Base-by-base conservation (phyloP, 2,888 invertebrate genomes). In the Apantesis nais region DNA sequence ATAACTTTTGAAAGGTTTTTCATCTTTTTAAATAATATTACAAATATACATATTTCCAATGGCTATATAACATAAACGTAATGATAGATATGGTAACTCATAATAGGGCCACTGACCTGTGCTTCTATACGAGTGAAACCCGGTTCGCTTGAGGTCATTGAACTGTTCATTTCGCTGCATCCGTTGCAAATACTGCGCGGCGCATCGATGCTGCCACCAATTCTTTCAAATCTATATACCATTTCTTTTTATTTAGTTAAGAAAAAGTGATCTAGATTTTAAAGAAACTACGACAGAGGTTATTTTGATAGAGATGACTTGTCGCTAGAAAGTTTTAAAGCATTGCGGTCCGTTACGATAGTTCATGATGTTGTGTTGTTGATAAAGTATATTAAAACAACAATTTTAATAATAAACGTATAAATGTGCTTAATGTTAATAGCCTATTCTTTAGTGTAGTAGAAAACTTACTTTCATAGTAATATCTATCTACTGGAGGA, bases 101-200 rank as follows among this genome's bases (percentile, higher is more conserved):
- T 90, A 91, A 90, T 92, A 92, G 92, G 90, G 92, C 91, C 92
- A 91, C 87, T 92, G 92, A 92, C 92, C 92, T 92, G 91, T 91
- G 89, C 88, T 91, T 87, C 86, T 93, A 88, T 90, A 90, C 90
- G 89, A 94, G 95, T 94, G 93, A 94, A 95, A 94, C 94, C 93
- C 89, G 91, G 92, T 92, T 88, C 86, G 90, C 86, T 87, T 87
- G 90, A 90, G 94, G 92, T 94, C 93, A 90, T 89, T 86, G 94
- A 94, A 93, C 95, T 92, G 90, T 90, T 92, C 93, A 93, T 94
- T 94, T 95, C 89, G 93, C 95, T 95, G 94, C 94, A 95, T 94
- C 93, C 94, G 93, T 94, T 95, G 95, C 94, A 93, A 95, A 94
- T 93, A 93, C 88, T 91, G 88, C 88, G 90, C 87, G 85, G 90